Evolutionary conservation across 2,113 vertebrate genomes (phyloP), one percentile per base, ranked within the genome.

Genomic region (Ammodytes marinus): DNA sequence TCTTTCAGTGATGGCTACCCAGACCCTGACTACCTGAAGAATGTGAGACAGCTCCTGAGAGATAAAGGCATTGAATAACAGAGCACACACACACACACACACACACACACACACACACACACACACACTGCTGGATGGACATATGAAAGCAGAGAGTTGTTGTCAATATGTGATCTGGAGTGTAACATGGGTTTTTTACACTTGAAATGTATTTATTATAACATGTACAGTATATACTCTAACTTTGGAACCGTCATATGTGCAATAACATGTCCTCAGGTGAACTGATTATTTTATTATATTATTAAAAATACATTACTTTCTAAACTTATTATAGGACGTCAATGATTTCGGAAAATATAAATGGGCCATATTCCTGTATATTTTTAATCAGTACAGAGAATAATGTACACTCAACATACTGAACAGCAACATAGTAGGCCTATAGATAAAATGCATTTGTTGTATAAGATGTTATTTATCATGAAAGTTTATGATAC

Each of bases 11-110:
- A 90, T 64, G 79, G 86, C 15, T 93, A 90, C 77, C 93, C 94
- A 61, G 88, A 95, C 54, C 27, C 83, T 10, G 70, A 87, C 2
- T 95, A 95, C 71, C 76, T 95, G 66, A 91, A 91, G 77, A 89
- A 8, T 13, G 88, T 93, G 64, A 90, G 6, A 17, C 86, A 74
- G 55, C 57, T 88, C 5, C 90, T 95, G 35, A 94, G 58, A 63
- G 79, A 88, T 7, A 93, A 92, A 84, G 91, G 91, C 49, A 71
- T 92, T 37, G 85, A 90, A 72, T 94, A 89, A 81, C 9, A 64
- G 15, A 60, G 0, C 27, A 27, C 27, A 27, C 27, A 27, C 27
- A 27, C 27, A 27, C 27, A 27, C 27, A 27, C 27, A 27, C 27
- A 27, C 27, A 27, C 27, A 27, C 27, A 27, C 27, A 27, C 27